Evolutionary conservation across 2,113 vertebrate genomes (phyloP), one percentile per base, ranked within the genome.

Genomic region (Caracal caracal): DNA sequence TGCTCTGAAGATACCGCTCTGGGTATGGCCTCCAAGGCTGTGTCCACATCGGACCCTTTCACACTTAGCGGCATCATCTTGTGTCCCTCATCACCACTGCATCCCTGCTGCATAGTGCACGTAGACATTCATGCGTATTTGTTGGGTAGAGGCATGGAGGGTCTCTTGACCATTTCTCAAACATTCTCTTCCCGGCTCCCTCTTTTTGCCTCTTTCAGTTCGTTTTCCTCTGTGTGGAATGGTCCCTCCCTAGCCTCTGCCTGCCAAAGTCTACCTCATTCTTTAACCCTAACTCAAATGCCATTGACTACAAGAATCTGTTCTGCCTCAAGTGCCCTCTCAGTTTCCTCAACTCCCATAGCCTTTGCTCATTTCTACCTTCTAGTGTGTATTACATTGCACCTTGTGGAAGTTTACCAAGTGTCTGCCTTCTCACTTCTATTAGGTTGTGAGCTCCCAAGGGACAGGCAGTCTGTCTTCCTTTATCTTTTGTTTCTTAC

Each of bases 401-500:
- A 53, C 33, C 47, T 56, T 20, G 7, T 51, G 47, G 43, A 43
- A 49, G 51, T 96, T 97, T 71, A 47, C 68, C 28, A 4, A 81
- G 9, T n/a, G 17, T 43, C 1, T 70, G 2, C 59, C 49, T 81
- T 40, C 30, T 91, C 68, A 33, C 26, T 87, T 17, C 33, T 96
- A 0, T 33, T 73, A 13, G 49, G 61, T 90, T 30, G 47, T 61
- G 56, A 83, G 61, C 80, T 90, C 65, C 59, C 70, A 33, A 30
- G 33, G 76, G 53, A 30, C 33, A 30, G 49, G 13, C 35, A 43
- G 17, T 43, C 40, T 93, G 28, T 35, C 68, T 84, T 59, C 56
- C 33, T 92, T 87, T 80, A 53, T 70, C 88, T 63, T 89, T 88
- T 76, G 24, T 94, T 78, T 95, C 81, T 88, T 92, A 65, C 78